phyloP scores from a whole-genome alignment of 2,797 vertebrate species.

The Orientallactaga sibirica region DNA sequence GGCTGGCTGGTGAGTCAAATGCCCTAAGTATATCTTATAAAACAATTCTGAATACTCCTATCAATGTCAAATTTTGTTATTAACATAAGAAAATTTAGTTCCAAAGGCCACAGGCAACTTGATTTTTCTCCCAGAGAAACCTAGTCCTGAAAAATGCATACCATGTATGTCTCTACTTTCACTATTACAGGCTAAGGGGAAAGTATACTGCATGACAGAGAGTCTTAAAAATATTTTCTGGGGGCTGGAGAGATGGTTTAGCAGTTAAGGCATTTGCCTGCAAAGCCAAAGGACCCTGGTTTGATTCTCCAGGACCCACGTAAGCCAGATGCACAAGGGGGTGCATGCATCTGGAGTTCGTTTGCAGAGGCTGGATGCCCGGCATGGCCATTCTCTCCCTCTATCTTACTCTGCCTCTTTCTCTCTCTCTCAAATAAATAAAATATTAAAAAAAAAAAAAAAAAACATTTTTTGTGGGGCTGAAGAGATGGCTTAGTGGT shows the following conservation, averaged over 20 bases:
- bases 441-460: too few relatives aligned
- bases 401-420: too few relatives aligned
- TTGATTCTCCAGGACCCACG: too few relatives aligned
- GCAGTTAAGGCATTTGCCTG: too few relatives aligned
- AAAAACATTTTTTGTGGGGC: background rate
- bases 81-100: background rate
- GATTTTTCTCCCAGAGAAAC: background rate
- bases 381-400: too few relatives aligned
- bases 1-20: background rate
- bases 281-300: too few relatives aligned
- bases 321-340: too few relatives aligned
- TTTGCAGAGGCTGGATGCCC: too few relatives aligned
- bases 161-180: background rate
- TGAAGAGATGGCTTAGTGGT: too few relatives aligned
- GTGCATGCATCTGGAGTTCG: too few relatives aligned
- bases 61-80: background rate
- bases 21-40: background rate
- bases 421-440: too few relatives aligned
- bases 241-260: too few relatives aligned
- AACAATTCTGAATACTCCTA: conserved; percentile 2
- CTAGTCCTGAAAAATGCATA: background rate
- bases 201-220: background rate
- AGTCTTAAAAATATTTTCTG: background rate
- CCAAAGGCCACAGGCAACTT: background rate
- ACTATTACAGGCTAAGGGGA: background rate